Percentiles rank a stretch among this genome's conserved stretches.
Evolutionary conservation across 1,140 invertebrate genomes (phyloP).

Genomic region (Anoplolepis gracilipes): DNA sequence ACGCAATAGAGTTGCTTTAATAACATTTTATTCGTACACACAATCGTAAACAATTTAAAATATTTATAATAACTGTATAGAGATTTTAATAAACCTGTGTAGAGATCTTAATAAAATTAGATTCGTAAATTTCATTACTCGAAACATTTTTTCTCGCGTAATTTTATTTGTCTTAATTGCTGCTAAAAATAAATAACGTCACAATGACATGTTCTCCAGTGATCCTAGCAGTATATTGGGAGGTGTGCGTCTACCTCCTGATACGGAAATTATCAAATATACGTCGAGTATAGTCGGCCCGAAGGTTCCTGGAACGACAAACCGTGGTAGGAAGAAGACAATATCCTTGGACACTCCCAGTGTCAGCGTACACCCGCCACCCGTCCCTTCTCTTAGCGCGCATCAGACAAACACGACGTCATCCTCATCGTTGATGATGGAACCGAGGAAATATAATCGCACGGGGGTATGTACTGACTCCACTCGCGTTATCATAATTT

Average conservation of each 20-base stretch:
- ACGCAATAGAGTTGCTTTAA: not conserved
- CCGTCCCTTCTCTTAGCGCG: slow-evolving; percentile 78
- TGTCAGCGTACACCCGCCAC: slow-evolving; percentile 88
- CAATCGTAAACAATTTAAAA: not conserved
- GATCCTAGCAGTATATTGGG: slow-evolving; percentile 92
- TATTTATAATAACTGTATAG: not conserved
- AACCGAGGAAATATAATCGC: slow-evolving; percentile 83
- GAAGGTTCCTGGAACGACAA: slow-evolving; percentile 93
- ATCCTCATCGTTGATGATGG: slow-evolving; percentile 79
- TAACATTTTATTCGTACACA: not conserved
- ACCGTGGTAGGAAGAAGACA: slow-evolving; percentile 93
- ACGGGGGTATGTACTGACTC: slow-evolving; percentile 75
- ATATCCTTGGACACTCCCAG: slow-evolving; percentile 93
- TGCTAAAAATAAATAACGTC: not conserved
- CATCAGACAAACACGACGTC: slow-evolving; percentile 82
- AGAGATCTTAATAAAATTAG: not conserved
- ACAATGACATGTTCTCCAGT: slow-evolving; percentile 81
- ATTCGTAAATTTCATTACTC: not conserved
- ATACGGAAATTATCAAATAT: slow-evolving; percentile 95
- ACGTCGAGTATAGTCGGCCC: slow-evolving; percentile 94
- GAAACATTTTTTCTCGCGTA: not conserved
- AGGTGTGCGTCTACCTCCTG: slow-evolving; percentile 93
- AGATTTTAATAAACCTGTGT: not conserved
- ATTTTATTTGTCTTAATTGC: not conserved
- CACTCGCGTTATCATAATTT: not conserved